Evolutionary conservation across 2,113 vertebrate genomes (phyloP).

Genomic region (Channa argus): DNA sequence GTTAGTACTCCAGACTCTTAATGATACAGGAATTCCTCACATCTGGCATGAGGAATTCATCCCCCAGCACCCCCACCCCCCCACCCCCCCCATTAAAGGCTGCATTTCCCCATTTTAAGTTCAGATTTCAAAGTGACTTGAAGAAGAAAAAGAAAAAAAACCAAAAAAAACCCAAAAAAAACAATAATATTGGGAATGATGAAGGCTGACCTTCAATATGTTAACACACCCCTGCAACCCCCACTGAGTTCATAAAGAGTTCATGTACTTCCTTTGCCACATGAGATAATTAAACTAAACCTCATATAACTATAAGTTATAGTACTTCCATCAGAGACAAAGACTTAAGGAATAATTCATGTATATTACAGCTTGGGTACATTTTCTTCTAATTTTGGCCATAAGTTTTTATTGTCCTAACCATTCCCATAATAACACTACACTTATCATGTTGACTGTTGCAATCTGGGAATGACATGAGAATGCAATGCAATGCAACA

Average conservation of each 20-base stretch:
- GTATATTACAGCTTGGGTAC: not conserved
- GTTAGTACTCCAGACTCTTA: constrained; percentile 43
- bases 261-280: constrained; percentile 24
- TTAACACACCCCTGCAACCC: constrained; percentile 13
- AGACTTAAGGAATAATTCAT: not conserved
- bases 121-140: constrained; percentile 48
- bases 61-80: not conserved
- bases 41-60: constrained; percentile 52
- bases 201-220: constrained; percentile 28
- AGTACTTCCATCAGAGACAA: not conserved
- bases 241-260: constrained; percentile 48
- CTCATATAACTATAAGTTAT: not conserved
- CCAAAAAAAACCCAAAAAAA: not conserved
- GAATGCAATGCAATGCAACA: too few relatives aligned
- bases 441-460: not conserved
- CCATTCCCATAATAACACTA: not conserved
- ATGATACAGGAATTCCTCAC: constrained; percentile 53
- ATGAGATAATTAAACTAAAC: constrained; percentile 8
- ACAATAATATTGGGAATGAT: constrained; percentile 46
- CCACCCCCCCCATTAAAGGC: not conserved
- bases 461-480: not conserved
- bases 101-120: constrained; percentile 40
- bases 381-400: not conserved
- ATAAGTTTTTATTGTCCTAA: not conserved
- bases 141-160: not conserved